Conservation (phyloP, 2,888 invertebrate species). For the Caenorhabditis sp. region DNA sequence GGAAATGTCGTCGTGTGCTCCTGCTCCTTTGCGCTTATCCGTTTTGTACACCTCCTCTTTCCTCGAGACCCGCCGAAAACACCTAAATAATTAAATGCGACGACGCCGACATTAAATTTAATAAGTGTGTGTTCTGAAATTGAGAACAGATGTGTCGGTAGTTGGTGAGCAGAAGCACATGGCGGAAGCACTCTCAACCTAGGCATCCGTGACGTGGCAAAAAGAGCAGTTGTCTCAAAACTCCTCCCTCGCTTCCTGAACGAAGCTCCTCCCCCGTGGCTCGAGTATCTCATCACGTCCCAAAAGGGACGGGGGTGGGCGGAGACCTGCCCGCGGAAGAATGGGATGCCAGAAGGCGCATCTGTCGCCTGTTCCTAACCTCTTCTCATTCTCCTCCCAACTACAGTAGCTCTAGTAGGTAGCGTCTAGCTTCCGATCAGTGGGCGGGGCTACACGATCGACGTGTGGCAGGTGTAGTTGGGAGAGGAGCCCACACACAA, state of each 20-base stretch:
- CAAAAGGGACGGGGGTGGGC: constrained; percentile 40
- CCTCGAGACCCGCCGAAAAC: constrained; percentile 34
- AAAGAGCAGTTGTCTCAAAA: constrained; percentile 10
- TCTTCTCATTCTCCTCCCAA: constrained; percentile 10
- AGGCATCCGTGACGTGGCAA: constrained; percentile 22
- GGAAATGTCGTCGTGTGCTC: constrained; percentile 12
- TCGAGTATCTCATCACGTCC: constrained; percentile 45
- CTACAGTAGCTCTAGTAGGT: constrained; percentile 33
- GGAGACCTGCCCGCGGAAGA: constrained; percentile 27
- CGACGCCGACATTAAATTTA: constrained; percentile 55
- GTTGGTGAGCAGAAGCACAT: constrained; percentile 48
- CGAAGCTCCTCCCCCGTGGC: constrained; percentile 27
- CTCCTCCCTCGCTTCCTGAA: constrained; percentile 9
- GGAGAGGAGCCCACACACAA: constrained; percentile 28
- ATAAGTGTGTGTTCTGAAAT: constrained; percentile 57
- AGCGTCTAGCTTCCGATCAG: constrained; percentile 5
- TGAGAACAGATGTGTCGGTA: constrained; percentile 47
- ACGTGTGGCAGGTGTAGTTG: constrained; percentile 39
- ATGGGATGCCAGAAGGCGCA: constrained; percentile 29
- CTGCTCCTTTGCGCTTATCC: constrained; percentile 9
- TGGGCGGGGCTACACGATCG: constrained; percentile 19
- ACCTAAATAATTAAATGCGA: constrained; percentile 57
- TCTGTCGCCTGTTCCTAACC: constrained; percentile 19
- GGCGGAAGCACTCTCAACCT: constrained; percentile 8
- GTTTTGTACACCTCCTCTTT: constrained; percentile 46